A percentile compares a stretch with the other conserved stretches of the same genome.
Evolutionary conservation across 1,140 invertebrate genomes (phyloP).

Genomic region (Brachionus calyciflorus): DNA sequence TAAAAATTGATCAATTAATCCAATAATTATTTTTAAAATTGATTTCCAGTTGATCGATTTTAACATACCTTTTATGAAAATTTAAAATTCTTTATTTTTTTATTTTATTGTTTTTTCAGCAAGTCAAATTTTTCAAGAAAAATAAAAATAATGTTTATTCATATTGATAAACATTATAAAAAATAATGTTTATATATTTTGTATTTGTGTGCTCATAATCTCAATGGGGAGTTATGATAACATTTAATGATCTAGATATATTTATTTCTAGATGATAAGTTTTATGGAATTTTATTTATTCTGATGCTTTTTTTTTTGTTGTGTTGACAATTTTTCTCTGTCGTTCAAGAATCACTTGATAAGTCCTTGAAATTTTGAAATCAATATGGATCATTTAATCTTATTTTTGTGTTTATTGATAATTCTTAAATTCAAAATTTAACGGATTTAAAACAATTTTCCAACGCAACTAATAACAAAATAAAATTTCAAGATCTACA

Average conservation of each 20-base stretch:
- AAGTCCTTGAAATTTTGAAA: too few relatives aligned
- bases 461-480: too few relatives aligned
- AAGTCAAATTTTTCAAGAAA: conserved; percentile 2
- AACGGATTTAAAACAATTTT: too few relatives aligned
- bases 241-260: neutral
- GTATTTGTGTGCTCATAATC: too few relatives aligned
- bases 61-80: conserved; percentile 41
- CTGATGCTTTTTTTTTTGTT: too few relatives aligned
- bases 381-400: conserved; percentile 20
- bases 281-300: conserved; percentile 21
- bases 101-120: neutral
- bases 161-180: conserved; percentile 11
- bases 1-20: neutral
- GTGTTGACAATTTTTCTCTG: conserved; percentile 17
- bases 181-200: conserved; percentile 29
- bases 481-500: too few relatives aligned
- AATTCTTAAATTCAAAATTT: too few relatives aligned
- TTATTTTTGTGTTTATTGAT: neutral
- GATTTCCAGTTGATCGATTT: conserved; percentile 40
- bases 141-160: conserved; percentile 21
- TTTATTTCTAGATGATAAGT: conserved; percentile 30
- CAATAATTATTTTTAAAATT: conserved; percentile 8
- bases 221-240: conserved; percentile 20
- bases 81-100: too few relatives aligned
- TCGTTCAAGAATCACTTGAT: too few relatives aligned